These are phyloP conservation scores for Acrocyrtus sp. DNA, from an alignment of 2,888 invertebrate genomes.

Conservation along the genomic window DNA sequence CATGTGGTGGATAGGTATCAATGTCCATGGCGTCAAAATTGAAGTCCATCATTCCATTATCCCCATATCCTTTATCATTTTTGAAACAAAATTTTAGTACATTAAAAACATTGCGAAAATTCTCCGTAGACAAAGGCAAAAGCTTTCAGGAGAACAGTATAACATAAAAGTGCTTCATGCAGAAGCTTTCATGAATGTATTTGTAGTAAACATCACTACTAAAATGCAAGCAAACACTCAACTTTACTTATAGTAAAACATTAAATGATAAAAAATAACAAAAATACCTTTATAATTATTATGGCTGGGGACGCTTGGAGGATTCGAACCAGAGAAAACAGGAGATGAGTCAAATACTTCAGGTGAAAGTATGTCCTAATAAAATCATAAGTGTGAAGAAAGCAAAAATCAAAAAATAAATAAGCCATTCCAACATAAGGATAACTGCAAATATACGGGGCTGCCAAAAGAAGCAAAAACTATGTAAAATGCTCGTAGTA, in stretches of 20 bases:
- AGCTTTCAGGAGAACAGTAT: too few species aligned
- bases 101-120: not conserved
- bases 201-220: too few species aligned
- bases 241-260: too few species aligned
- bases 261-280: constrained; percentile 22
- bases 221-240: too few species aligned
- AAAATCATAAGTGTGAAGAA: constrained; percentile 27
- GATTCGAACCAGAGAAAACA: constrained; percentile 91
- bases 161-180: too few species aligned
- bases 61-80: constrained; percentile 62
- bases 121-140: constrained; percentile 19
- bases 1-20: constrained; percentile 67
- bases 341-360: constrained; percentile 80
- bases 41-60: constrained; percentile 64
- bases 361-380: constrained; percentile 87
- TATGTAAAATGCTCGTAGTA: not conserved
- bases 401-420: constrained; percentile 44
- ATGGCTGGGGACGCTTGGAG: constrained; percentile 82
- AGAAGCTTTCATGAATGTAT: too few species aligned
- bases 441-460: too few species aligned
- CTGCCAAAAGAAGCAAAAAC: too few species aligned
- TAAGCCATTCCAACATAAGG: constrained; percentile 9
- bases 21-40: constrained; percentile 64
- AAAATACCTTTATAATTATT: constrained; percentile 62
- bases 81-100: too few species aligned